phyloP scores from a whole-genome alignment of 2,888 invertebrate genomes.

The Sisyra terminalis region DNA sequence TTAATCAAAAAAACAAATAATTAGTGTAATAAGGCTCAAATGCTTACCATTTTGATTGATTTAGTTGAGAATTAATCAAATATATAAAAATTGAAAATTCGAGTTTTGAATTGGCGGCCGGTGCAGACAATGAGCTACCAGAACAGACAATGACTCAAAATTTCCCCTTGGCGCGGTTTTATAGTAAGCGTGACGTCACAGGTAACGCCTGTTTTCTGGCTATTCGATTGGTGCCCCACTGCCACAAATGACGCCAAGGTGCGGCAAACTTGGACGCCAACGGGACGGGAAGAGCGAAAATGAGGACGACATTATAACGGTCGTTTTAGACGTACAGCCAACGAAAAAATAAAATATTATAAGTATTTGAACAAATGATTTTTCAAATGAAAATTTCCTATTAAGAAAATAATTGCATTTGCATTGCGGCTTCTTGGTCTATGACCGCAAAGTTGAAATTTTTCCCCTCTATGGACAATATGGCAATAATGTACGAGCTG shows the following conservation, averaged over 20 bases:
- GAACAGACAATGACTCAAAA: conserved; percentile 41
- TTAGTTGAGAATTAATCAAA: conserved; percentile 14
- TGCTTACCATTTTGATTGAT: conserved; percentile 20
- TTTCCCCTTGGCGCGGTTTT: conserved; percentile 33
- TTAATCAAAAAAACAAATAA: background rate
- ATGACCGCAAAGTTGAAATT: too few relatives aligned
- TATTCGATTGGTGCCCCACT: conserved; percentile 29
- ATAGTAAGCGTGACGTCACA: conserved; percentile 33
- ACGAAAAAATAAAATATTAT: too few relatives aligned
- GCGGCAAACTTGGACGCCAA: background rate
- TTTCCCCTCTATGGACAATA: too few relatives aligned
- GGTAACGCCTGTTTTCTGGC: conserved; percentile 29
- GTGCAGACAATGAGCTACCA: conserved; percentile 52
- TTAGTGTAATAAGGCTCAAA: background rate
- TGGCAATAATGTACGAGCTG: too few relatives aligned
- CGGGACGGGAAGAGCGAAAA: too few relatives aligned
- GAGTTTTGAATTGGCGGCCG: conserved; percentile 25
- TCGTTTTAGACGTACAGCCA: too few relatives aligned
- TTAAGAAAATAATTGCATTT: too few relatives aligned
- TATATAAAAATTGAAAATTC: conserved; percentile 14
- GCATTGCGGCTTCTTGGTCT: too few relatives aligned
- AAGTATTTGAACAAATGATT: too few relatives aligned
- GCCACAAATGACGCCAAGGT: background rate
- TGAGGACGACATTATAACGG: too few relatives aligned
- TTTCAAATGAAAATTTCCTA: too few relatives aligned